These are phyloP conservation scores for Scomber colias DNA, from an alignment of 2,113 vertebrate species.

Conservation along the genomic window DNA sequence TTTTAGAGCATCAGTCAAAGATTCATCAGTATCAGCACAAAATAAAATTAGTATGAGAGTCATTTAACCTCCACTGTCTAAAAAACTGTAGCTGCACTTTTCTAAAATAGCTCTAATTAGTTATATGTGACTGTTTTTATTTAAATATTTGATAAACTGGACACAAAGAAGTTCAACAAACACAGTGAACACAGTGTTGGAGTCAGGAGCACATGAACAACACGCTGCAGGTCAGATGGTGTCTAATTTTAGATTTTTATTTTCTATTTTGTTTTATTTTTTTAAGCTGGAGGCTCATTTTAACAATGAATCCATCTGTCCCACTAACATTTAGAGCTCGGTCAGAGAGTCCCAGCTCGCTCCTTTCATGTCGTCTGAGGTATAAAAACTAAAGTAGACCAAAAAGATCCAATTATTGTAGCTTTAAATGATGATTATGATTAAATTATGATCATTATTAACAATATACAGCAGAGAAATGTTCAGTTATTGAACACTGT, in stretches of 20 bases:
- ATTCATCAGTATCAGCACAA: too few species aligned
- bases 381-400: too few species aligned
- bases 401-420: not conserved
- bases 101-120: too few species aligned
- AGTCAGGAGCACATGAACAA: slow-evolving; percentile 35
- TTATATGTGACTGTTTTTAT: not conserved
- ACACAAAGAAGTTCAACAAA: not conserved
- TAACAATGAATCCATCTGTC: not conserved
- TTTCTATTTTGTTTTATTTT: too few species aligned
- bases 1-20: too few species aligned
- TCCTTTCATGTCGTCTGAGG: not conserved
- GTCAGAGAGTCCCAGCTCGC: not conserved
- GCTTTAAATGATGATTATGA: not conserved
- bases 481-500: not conserved
- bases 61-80: not conserved
- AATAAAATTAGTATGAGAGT: not conserved
- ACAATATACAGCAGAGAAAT: not conserved
- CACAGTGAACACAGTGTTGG: slow-evolving; percentile 35
- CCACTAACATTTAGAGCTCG: not conserved
- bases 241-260: slow-evolving; percentile 10
- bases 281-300: not conserved
- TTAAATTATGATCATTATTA: not conserved
- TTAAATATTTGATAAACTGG: not conserved
- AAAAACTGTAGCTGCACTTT: not conserved
- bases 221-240: not conserved